Conservation (phyloP, 2,888 invertebrate genomes). For the Steromphala cineraria region DNA sequence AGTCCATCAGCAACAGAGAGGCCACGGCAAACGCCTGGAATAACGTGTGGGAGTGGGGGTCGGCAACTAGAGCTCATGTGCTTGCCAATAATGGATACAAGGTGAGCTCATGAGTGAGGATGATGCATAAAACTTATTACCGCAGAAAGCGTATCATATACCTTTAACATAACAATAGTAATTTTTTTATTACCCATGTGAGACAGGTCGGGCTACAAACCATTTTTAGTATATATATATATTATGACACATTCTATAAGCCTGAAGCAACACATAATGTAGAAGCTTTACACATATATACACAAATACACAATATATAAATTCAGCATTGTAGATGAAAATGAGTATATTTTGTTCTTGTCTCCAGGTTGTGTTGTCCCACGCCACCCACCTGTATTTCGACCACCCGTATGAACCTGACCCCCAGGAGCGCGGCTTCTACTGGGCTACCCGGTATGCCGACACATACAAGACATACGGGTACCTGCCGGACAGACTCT, state of each 20-base stretch:
- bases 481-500: constrained; percentile 50
- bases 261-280: no score
- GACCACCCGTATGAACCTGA: constrained; percentile 64
- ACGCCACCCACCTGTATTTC: constrained; percentile 59
- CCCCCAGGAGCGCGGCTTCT: constrained; percentile 65
- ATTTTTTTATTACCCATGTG: no score
- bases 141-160: no score
- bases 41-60: constrained; percentile 63
- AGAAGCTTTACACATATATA: no score
- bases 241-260: no score
- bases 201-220: no score
- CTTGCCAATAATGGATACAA: constrained; percentile 69
- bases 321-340: no score
- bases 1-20: constrained; percentile 37
- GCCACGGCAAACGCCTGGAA: constrained; percentile 65
- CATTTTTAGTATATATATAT: no score
- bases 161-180: no score
- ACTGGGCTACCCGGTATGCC: constrained; percentile 68
- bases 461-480: constrained; percentile 63
- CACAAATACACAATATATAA: no score
- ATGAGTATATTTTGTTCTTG: neutral
- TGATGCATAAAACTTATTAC: no score
- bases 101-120: constrained; percentile 41
- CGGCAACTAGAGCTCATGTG: constrained; percentile 53
- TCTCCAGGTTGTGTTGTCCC: constrained; percentile 57